Conservation (phyloP, 1,140 invertebrate genomes). For the Drosophila insularis region DNA sequence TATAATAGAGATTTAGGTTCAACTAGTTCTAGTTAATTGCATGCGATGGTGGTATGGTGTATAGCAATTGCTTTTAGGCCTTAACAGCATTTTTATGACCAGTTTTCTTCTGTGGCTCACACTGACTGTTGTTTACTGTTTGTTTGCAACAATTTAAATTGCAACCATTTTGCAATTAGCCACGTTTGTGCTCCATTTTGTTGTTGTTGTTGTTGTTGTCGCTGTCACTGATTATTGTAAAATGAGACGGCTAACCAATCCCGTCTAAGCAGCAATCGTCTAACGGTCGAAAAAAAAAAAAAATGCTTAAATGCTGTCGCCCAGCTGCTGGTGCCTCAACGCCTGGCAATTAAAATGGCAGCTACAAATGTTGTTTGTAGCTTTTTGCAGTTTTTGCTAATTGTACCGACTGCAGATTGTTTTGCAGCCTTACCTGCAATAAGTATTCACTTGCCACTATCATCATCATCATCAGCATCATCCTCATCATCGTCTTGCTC, state of each 20-base stretch:
- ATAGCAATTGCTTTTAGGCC: conserved; percentile 58
- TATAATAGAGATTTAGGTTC: conserved; percentile 10
- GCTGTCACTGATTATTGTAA: conserved; percentile 20
- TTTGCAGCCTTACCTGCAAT: conserved; percentile 15
- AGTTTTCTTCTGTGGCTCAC: conserved; percentile 5
- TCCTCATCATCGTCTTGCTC: not conserved
- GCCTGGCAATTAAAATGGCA: conserved; percentile 71
- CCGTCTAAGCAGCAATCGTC: conserved; percentile 35
- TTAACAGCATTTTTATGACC: conserved; percentile 56
- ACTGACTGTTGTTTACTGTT: conserved; percentile 57
- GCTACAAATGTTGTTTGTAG: conserved; percentile 26
- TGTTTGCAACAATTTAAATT: conserved; percentile 72
- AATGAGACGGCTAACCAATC: conserved; percentile 1
- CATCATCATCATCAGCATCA: not conserved
- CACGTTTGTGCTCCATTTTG: conserved; percentile 79
- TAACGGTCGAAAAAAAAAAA: conserved; percentile 64
- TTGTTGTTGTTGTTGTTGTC: conserved; percentile 62
- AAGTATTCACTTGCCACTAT: not conserved
- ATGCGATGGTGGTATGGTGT: not conserved
- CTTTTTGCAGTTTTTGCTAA: conserved; percentile 43
- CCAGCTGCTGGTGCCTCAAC: conserved; percentile 23
- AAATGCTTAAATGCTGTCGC: conserved; percentile 55
- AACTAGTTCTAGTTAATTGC: conserved; percentile 27
- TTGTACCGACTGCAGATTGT: conserved; percentile 38
- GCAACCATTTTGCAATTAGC: conserved; percentile 79